Percentiles rank a stretch among this genome's conserved stretches.
phyloP scores from a whole-genome alignment of 1,140 invertebrate genomes.

The Platorchestia sp. region DNA sequence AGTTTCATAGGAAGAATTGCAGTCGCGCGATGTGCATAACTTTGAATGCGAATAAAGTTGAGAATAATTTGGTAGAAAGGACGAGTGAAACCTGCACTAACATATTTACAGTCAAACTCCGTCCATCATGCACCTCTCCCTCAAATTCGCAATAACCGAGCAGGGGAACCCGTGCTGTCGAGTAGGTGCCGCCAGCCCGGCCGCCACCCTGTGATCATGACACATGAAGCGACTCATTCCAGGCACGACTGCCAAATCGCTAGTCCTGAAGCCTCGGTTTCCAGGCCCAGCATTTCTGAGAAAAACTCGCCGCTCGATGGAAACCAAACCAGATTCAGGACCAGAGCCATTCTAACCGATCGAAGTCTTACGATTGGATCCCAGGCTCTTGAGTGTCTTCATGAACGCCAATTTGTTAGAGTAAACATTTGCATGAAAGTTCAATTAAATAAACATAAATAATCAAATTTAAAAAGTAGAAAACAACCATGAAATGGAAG shows the following conservation, averaged over 20 bases:
- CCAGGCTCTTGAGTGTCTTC: not conserved
- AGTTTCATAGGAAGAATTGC: too few relatives aligned
- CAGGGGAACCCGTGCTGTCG: not conserved
- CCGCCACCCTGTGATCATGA: not conserved
- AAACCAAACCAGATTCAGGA: not conserved
- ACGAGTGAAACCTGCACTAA: too few relatives aligned
- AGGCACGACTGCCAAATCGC: not conserved
- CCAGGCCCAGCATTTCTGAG: not conserved
- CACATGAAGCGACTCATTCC: not conserved
- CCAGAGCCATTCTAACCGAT: not conserved
- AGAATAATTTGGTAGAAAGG: not conserved
- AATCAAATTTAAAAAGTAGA: too few relatives aligned
- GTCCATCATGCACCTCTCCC: too few relatives aligned
- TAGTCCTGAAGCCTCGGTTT: not conserved
- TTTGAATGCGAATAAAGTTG: not conserved
- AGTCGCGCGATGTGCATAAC: too few relatives aligned
- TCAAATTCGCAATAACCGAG: not conserved
- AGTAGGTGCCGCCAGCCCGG: not conserved
- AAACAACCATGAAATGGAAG: not conserved
- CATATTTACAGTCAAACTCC: too few relatives aligned
- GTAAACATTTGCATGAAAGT: too few relatives aligned
- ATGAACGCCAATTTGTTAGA: not conserved
- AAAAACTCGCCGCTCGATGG: not conserved
- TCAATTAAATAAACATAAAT: too few relatives aligned
- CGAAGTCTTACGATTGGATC: not conserved